Base-by-base conservation (phyloP, 2,888 invertebrate genomes). In the Ormia ochracea region DNA sequence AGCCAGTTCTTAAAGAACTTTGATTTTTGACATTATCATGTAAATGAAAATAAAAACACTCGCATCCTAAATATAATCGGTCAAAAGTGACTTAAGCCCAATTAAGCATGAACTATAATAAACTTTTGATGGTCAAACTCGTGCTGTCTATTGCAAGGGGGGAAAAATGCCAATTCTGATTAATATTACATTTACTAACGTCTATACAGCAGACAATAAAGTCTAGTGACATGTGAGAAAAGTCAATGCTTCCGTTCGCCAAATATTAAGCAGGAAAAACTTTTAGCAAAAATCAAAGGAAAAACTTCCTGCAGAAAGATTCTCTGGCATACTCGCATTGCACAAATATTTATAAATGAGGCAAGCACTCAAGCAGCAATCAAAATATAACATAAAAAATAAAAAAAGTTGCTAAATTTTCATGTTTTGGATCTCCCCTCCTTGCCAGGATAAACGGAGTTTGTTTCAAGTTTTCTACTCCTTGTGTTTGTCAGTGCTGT, bases 151-250 rank as follows among this genome's bases (percentile, higher is more conserved):
- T 33, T 56, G 10, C 14, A 38, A 43, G 19, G 14, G 9, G 17
- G 17, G 28, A 19, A 61, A 26, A 52, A 10, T n/a, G n/a, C 12
- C 12, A 78, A 54, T 41, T 52, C 14, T 59, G 58, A 26, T 63
- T 63, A 61, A 14, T 19, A 12, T 6, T 31, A 23, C 6, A 66
- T 38, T 26, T 33, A 66, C 31, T 23, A 63, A 65, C 69, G 52
- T 70, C 21, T 26, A 23, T n/a, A 14, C 21, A 79, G 54, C 61
- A 80, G 72, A 75, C 63, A 68, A 65, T 54, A 70, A 61, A 70
- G 63, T 81, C 70, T 43, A 66, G 66, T 81, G 82, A 78, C 81
- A 82, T 82, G 82, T 78, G 81, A 74, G 80, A 73, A 81, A 82
- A 83, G 82, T 77, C 80, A 81, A 77, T 70, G 73, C 74, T 80